Conservation (phyloP, 2,888 invertebrate genomes). For the Euproctis similis region DNA sequence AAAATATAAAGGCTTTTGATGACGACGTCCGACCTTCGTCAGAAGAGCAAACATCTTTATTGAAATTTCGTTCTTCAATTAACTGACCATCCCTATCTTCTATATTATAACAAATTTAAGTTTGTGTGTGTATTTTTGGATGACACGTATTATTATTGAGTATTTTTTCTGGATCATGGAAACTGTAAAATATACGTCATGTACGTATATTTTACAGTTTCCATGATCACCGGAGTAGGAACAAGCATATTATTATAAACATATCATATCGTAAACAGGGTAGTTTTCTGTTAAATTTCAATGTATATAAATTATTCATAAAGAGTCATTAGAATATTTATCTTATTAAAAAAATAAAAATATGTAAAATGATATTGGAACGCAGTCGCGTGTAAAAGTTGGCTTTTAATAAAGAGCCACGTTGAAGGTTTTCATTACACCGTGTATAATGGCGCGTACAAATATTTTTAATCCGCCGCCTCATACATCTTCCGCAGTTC, state of each 20-base stretch:
- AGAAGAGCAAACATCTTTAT: constrained; percentile 47
- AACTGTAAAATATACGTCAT: too few relatives aligned
- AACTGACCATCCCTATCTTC: constrained; percentile 32
- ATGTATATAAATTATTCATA: too few relatives aligned
- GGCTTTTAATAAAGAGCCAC: constrained; percentile 66
- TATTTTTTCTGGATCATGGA: too few relatives aligned
- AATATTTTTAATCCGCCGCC: constrained; percentile 73
- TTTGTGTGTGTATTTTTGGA: constrained; percentile 9
- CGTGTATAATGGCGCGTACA: constrained; percentile 73
- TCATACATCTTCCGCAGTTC: constrained; percentile 74
- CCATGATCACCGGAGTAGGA: too few relatives aligned
- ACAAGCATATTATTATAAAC: too few relatives aligned
- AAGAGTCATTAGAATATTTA: too few relatives aligned
- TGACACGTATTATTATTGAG: too few relatives aligned
- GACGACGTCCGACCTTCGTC: constrained; percentile 56
- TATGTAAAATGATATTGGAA: not conserved
- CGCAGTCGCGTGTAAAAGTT: constrained; percentile 18
- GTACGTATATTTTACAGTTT: too few relatives aligned
- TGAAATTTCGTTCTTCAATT: constrained; percentile 61
- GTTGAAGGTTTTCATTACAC: constrained; percentile 69
- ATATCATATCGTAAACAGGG: too few relatives aligned
- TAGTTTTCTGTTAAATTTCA: too few relatives aligned
- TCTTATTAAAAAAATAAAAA: too few relatives aligned
- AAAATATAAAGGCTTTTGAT: constrained; percentile 47
- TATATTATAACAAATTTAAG: constrained; percentile 1